Evolutionary conservation across 2,113 vertebrate species (phyloP).

Genomic region (Pardalotus punctatus): DNA sequence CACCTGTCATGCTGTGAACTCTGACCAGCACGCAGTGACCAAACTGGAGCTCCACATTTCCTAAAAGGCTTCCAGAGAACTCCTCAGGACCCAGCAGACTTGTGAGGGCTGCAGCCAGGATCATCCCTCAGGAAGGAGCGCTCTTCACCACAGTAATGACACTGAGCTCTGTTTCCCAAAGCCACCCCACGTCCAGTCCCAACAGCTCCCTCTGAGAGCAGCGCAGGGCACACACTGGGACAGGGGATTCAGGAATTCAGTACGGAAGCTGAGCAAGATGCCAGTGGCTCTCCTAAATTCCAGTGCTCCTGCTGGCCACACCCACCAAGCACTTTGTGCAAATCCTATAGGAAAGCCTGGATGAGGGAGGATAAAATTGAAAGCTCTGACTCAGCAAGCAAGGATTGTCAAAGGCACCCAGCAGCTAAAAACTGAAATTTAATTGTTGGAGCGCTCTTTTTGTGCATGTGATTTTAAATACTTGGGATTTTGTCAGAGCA

Average conservation of each 20-base stretch:
- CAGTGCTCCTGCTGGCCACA: not conserved
- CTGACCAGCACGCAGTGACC: not conserved
- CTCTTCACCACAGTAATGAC: not conserved
- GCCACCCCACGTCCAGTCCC: not conserved
- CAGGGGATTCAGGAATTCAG: not conserved
- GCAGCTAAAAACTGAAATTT: not conserved
- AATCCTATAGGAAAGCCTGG: not conserved
- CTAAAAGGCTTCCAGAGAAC: not conserved
- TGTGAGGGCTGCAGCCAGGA: not conserved
- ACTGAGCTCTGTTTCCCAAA: not conserved
- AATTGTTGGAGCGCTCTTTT: too few species aligned
- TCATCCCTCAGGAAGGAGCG: not conserved
- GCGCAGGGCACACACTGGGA: rapidly evolving
- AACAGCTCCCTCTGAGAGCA: not conserved
- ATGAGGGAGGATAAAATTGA: not conserved
- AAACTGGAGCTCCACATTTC: not conserved
- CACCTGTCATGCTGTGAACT: not conserved
- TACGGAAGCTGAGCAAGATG: not conserved
- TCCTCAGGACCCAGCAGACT: not conserved
- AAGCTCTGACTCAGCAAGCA: not conserved
- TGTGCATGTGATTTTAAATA: not conserved
- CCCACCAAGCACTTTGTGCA: not conserved
- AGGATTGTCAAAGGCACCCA: not conserved
- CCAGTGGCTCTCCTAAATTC: not conserved
- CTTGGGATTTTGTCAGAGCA: not conserved